Conservation (phyloP, 1,140 invertebrate genomes). For the Drosophila arawakana region DNA sequence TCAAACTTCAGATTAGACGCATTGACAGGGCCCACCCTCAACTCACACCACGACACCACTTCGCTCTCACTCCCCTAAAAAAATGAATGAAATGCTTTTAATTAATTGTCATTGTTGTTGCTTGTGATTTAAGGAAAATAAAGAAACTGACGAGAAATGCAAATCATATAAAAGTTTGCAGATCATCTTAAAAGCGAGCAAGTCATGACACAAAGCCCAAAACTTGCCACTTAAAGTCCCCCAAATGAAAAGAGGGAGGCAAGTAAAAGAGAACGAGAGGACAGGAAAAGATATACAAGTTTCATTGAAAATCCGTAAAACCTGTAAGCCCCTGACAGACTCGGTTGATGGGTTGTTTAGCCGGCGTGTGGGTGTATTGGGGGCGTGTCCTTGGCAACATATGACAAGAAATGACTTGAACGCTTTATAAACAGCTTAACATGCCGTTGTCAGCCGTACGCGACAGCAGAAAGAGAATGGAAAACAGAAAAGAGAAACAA, state of each 20-base stretch:
- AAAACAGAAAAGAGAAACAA: conserved; percentile 41
- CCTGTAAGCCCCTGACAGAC: conserved; percentile 12
- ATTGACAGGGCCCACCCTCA: conserved; percentile 9
- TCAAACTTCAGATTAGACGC: conserved; percentile 38
- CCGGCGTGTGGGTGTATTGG: conserved; percentile 1
- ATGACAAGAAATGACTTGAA: conserved; percentile 62
- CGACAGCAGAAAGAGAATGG: conserved; percentile 22
- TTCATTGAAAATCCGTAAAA: conserved; percentile 44
- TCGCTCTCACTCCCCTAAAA: not conserved
- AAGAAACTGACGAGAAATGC: conserved; percentile 34
- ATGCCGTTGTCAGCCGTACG: conserved; percentile 67
- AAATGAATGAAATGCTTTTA: conserved; percentile 64
- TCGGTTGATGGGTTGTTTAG: conserved; percentile 2
- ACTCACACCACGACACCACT: no score
- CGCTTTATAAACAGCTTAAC: conserved; percentile 79
- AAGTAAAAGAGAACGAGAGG: not conserved
- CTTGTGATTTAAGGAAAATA: conserved; percentile 55
- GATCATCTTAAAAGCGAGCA: conserved; percentile 55
- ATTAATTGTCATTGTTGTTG: conserved; percentile 77
- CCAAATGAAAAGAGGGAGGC: not conserved
- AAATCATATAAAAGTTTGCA: conserved; percentile 51
- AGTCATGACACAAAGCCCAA: conserved; percentile 52
- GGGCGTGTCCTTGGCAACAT: conserved; percentile 42
- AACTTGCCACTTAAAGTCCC: conserved; percentile 59
- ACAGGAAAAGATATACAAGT: not conserved